Evolutionary conservation across 2,113 vertebrate species (phyloP).

Genomic region (Silurus glanis): DNA sequence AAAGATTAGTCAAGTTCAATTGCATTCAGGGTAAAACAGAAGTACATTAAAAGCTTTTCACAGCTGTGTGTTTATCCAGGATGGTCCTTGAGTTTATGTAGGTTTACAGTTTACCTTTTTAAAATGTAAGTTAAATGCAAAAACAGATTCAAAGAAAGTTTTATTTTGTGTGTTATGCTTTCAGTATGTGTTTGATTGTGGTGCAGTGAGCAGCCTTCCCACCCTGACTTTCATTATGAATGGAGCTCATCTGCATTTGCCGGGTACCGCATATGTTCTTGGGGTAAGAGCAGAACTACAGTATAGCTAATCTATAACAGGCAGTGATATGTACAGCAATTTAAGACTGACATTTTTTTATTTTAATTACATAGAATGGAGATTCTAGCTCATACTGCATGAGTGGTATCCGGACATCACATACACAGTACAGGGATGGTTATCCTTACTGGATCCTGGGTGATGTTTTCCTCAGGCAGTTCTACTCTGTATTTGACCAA

Average conservation of each 20-base stretch:
- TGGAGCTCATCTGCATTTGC: slow-evolving; percentile 51
- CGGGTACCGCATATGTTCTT: slow-evolving; percentile 48
- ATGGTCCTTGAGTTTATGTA: background rate
- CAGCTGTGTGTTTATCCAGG: background rate
- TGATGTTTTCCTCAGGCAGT: slow-evolving; percentile 52
- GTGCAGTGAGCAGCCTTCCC: slow-evolving; percentile 42
- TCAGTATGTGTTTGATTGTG: slow-evolving; percentile 53
- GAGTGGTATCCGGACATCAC: slow-evolving; percentile 43
- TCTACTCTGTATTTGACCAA: slow-evolving; percentile 55
- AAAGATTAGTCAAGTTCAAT: background rate
- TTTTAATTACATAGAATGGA: slow-evolving; percentile 3
- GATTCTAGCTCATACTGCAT: slow-evolving; percentile 17
- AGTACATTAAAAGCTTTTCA: background rate
- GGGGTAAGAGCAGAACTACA: slow-evolving; percentile 32
- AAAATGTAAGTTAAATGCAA: background rate
- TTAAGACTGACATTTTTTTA: background rate
- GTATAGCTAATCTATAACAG: background rate
- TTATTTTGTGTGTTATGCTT: background rate
- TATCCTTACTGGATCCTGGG: slow-evolving; percentile 50
- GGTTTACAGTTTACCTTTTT: background rate
- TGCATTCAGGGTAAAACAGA: background rate
- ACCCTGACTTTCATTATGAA: slow-evolving; percentile 56
- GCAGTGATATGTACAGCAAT: background rate
- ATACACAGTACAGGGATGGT: slow-evolving; percentile 31
- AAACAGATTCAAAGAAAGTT: background rate